These are phyloP conservation scores for Geotrupes spiniger DNA, from an alignment of 2,888 invertebrate species.

Conservation along the genomic window DNA sequence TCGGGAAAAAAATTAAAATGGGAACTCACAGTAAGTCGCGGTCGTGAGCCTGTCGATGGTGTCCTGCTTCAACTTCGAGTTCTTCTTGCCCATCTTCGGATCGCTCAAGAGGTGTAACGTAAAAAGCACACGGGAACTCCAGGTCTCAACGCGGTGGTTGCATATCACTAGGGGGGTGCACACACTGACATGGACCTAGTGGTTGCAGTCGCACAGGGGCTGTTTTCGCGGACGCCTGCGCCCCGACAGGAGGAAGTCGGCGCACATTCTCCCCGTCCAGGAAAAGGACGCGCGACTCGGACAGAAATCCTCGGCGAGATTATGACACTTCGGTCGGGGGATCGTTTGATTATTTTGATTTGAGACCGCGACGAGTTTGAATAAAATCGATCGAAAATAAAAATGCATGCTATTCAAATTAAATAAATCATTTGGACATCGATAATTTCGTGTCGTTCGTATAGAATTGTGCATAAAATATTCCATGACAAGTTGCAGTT, in stretches of 20 bases:
- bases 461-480: too few species aligned
- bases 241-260: conserved; percentile 18
- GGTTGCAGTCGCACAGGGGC: conserved; percentile 26
- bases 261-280: conserved; percentile 20
- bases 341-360: too few species aligned
- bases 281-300: background rate
- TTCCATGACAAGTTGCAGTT: too few species aligned
- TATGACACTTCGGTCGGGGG: too few species aligned
- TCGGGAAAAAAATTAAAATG: conserved; percentile 9
- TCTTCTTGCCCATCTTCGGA: conserved; percentile 86
- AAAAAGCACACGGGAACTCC: conserved; percentile 20
- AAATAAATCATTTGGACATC: too few species aligned
- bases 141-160: conserved; percentile 23
- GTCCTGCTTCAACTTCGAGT: conserved; percentile 93
- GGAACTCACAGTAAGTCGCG: conserved; percentile 88
- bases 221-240: conserved; percentile 28
- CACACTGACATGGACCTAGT: conserved; percentile 28
- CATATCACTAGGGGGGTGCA: conserved; percentile 27
- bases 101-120: conserved; percentile 18
- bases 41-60: conserved; percentile 89
- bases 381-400: too few species aligned
- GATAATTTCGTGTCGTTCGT: too few species aligned
- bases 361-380: too few species aligned
- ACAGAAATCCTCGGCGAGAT: too few species aligned
- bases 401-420: too few species aligned